These are phyloP conservation scores for Oikopleura albicans DNA, from an alignment of 23 tunicate species.

Conservation along the genomic window DNA sequence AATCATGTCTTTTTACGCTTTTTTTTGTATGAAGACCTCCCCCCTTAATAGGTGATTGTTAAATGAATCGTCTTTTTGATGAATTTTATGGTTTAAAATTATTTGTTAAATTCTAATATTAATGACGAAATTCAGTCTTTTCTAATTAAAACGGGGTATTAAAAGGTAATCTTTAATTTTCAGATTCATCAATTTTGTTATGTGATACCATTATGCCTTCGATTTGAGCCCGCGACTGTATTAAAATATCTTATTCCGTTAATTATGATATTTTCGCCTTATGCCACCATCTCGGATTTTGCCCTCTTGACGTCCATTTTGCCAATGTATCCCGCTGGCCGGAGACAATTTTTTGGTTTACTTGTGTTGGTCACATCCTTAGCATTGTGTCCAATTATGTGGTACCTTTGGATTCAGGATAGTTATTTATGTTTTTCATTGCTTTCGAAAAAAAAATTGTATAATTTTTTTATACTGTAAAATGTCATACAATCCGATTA, in stretches of 20 bases:
- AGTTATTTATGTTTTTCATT: no score
- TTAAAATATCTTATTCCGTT: conserved; percentile 4
- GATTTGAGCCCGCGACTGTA: neutral
- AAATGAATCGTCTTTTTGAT: no score
- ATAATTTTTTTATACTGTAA: no score
- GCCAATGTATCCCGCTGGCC: neutral
- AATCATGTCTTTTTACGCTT: no score
- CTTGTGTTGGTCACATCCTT: neutral
- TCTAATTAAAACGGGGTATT: no score
- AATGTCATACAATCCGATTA: no score
- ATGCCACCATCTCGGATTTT: conserved; percentile 5
- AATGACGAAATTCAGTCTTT: no score
- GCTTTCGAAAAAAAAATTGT: no score
- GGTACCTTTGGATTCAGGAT: neutral
- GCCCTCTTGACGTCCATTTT: neutral
- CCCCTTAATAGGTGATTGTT: no score
- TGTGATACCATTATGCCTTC: neutral
- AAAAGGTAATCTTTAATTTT: neutral
- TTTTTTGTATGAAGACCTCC: no score
- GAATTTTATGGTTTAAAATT: no score
- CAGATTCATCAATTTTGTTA: neutral
- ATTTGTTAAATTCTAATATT: no score
- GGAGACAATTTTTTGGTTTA: neutral
- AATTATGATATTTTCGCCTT: neutral
- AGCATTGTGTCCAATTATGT: neutral